Evolutionary conservation across 2,888 invertebrate genomes (phyloP).

Genomic region (Hydrotaea cyrtoneurina): DNA sequence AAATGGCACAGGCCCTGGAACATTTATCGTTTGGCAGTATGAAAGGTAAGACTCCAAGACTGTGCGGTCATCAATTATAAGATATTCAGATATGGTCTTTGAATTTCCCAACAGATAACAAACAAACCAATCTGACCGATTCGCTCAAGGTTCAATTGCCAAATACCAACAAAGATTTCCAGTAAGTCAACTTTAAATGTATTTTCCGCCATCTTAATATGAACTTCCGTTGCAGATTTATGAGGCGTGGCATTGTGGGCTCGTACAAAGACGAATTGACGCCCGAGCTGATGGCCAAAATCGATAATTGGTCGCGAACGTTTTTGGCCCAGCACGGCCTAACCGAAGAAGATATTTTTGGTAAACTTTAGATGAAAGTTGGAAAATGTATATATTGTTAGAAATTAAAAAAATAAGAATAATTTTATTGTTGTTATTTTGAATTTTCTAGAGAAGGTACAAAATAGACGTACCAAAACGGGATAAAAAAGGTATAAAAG

Average conservation of each 20-base stretch:
- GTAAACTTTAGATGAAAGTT: constrained; percentile 29
- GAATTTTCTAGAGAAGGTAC: too few relatives aligned
- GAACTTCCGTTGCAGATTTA: constrained; percentile 68
- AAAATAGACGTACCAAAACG: too few relatives aligned
- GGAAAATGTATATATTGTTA: not conserved
- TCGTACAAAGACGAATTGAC: constrained; percentile 68
- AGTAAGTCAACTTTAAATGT: constrained; percentile 48
- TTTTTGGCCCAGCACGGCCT: constrained; percentile 57
- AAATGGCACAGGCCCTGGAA: constrained; percentile 59
- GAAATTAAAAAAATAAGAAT: not conserved
- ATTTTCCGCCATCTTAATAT: too few relatives aligned
- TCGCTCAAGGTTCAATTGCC: constrained; percentile 36
- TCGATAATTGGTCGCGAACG: constrained; percentile 64
- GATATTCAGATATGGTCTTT: too few relatives aligned
- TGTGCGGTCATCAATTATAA: too few relatives aligned
- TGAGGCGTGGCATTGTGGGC: constrained; percentile 70
- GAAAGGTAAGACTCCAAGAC: constrained; percentile 69
- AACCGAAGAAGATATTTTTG: constrained; percentile 68
- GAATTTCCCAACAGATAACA: constrained; percentile 47
- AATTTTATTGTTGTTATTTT: not conserved
- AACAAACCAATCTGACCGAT: constrained; percentile 53
- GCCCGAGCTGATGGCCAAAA: constrained; percentile 40
- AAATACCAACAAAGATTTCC: constrained; percentile 47
- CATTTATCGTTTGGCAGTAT: constrained; percentile 70
- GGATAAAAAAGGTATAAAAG: too few relatives aligned